Evolutionary conservation across 2,797 vertebrate genomes (phyloP), one percentile per base, ranked within the genome.

Genomic region (Gouania willdenowi): DNA sequence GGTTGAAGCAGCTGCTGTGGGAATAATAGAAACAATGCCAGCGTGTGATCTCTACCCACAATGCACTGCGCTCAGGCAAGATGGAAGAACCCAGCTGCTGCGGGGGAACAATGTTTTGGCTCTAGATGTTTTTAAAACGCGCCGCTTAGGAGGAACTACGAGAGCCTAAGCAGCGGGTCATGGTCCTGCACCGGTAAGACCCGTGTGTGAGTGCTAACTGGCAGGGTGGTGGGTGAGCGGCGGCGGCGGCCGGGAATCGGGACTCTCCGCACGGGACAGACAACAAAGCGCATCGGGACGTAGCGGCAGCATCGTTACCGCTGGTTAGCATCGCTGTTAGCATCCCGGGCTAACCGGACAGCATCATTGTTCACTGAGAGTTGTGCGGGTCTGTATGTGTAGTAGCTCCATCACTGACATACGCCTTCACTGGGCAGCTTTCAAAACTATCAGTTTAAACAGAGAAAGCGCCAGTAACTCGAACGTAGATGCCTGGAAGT

Each of bases 11-110:
- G n/a, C n/a, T n/a, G n/a, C n/a, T n/a, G n/a, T n/a, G n/a, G n/a
- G n/a, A n/a, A n/a, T n/a, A n/a, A n/a, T n/a, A n/a, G n/a, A n/a
- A n/a, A n/a, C n/a, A n/a, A n/a, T n/a, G n/a, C n/a, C n/a, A n/a
- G n/a, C n/a, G n/a, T n/a, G n/a, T n/a, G n/a, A n/a, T n/a, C n/a
- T n/a, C n/a, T n/a, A 82, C 88, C 89, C 88, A 91, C 46, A 91
- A 87, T 90, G 57, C 89, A 42, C 56, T 63, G 88, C 89, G 89
- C 75, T 40, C 63, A 81, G 77, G 58, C 85, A 91, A 90, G 81
- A 91, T 91, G 89, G 88, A 88, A 81, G 88, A 87, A 60, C 75
- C 66, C 86, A 84, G 88, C 82, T 79, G 83, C 84, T 83, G 87
- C 79, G 49, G 69, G 86, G 86, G 84, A 86, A 89, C 87, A 88